Conservation (phyloP, 1,140 invertebrate species). For the Drosophila miranda region DNA sequence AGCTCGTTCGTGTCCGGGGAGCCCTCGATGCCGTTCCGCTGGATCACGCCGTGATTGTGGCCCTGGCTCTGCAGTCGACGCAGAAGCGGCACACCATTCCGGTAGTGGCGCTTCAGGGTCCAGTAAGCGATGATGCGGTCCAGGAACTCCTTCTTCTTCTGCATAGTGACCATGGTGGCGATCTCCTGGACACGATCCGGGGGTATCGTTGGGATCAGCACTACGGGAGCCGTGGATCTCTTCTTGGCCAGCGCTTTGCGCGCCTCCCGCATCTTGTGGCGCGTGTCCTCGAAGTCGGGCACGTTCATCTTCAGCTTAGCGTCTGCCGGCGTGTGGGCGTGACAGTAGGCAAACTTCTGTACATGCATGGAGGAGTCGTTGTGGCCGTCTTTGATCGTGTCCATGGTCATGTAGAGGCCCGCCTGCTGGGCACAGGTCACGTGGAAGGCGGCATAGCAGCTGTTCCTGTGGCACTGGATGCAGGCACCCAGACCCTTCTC, state of each 20-base stretch:
- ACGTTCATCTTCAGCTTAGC: conserved; percentile 81
- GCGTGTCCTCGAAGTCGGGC: conserved; percentile 76
- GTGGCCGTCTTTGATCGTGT: conserved; percentile 91
- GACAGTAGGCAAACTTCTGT: conserved; percentile 97
- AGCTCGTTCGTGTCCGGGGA: conserved; percentile 87
- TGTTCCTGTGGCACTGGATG: conserved; percentile 98
- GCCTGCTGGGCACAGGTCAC: conserved; percentile 99
- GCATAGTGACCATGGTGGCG: conserved; percentile 86
- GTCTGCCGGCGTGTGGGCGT: conserved; percentile 95
- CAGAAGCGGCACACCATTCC: conserved; percentile 97
- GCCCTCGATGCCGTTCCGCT: conserved; percentile 82
- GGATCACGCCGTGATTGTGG: conserved; percentile 83
- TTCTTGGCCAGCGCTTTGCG: conserved; percentile 90
- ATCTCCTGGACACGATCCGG: conserved; percentile 94
- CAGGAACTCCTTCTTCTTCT: conserved; percentile 93
- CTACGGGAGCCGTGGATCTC: conserved; percentile 93
- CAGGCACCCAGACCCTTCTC: conserved; percentile 96
- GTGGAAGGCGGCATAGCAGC: conserved; percentile 98
- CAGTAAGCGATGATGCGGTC: conserved; percentile 95
- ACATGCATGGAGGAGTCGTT: conserved; percentile 90
- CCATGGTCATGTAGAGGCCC: conserved; percentile 97
- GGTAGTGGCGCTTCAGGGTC: conserved; percentile 96
- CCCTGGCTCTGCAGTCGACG: conserved; percentile 91
- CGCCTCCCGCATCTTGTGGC: conserved; percentile 89
- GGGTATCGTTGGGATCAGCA: conserved; percentile 96